phyloP scores from a whole-genome alignment of 1,140 invertebrate genomes.

The Thalassaphorura encarpata region DNA sequence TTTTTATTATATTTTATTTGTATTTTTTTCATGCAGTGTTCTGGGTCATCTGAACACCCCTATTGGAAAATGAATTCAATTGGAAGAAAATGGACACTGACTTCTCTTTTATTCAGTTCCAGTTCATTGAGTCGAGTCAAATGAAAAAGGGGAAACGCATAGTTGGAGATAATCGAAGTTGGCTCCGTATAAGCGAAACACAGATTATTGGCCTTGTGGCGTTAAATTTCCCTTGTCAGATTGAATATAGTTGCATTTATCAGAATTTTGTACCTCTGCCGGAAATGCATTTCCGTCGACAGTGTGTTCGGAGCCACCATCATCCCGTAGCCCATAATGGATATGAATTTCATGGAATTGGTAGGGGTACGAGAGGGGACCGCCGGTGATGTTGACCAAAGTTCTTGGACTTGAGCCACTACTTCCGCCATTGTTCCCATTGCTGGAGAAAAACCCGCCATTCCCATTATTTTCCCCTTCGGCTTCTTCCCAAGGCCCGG shows the following conservation, averaged over 20 bases:
- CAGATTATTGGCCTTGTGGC: too few relatives aligned
- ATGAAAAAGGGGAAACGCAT: too few relatives aligned
- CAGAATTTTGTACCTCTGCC: slow-evolving; percentile 62
- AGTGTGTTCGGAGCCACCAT: slow-evolving; percentile 82
- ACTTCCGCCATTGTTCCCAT: slow-evolving; percentile 10
- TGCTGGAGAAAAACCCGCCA: slow-evolving; percentile 8
- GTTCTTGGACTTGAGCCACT: slow-evolving; percentile 18
- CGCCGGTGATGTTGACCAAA: slow-evolving; percentile 86
- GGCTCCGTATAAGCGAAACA: too few relatives aligned
- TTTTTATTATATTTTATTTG: too few relatives aligned
- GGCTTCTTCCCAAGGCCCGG: slow-evolving; percentile 28
- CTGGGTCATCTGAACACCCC: too few relatives aligned
- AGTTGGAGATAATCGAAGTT: too few relatives aligned
- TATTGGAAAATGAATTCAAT: too few relatives aligned
- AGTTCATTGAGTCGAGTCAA: too few relatives aligned
- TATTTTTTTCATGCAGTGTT: too few relatives aligned
- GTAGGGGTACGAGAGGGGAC: slow-evolving; percentile 87
- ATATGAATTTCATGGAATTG: slow-evolving; percentile 91
- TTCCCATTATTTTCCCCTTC: slow-evolving; percentile 29
- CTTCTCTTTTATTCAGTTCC: too few relatives aligned
- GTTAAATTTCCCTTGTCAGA: background rate
- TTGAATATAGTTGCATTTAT: background rate
- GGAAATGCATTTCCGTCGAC: slow-evolving; percentile 88
- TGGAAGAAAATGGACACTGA: too few relatives aligned
- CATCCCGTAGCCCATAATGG: slow-evolving; percentile 70